Evolutionary conservation across 2,113 vertebrate genomes (phyloP), one percentile per base, ranked within the genome.

Genomic region (Bubo scandiacus): DNA sequence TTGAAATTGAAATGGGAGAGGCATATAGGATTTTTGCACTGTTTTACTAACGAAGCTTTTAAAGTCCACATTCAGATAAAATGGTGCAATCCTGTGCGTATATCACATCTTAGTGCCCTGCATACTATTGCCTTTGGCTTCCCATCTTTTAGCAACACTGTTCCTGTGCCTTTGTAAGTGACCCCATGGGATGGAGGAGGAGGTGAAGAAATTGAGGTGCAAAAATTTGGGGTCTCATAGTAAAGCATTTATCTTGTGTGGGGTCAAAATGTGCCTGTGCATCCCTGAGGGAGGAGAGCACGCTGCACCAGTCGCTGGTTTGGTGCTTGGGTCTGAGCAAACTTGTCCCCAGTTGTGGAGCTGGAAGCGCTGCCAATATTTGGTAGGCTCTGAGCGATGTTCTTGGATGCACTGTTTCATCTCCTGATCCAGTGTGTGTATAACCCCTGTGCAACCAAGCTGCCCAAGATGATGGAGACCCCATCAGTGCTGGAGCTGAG

Each of bases 51-150:
- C 5, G 45, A 42, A 38, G 10, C 36, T 38, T 89, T 85, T 42
- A 13, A 55, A 81, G 45, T 51, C 22, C 15, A 5, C 5, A 3
- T n/a, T 72, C 32, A n/a, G 70, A 29, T 65, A 61, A n/a, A 91
- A 10, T 0, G 3, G 6, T 42, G 32, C 45, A 34, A 51, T 68
- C 26, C 29, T 4, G 1, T n/a, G n/a, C 1, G 0, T 45, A 5
- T 61, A 30, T 73, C 62, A 26, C 58, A 68, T 27, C 22, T 62
- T 42, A 57, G 40, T 25, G 27, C 10, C 22, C 54, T 47, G 9
- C 5, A 2, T 5, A 20, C 58, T 49, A 3, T 63, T 75, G 68
- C 70, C 47, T 86, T 72, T 52, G 40, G 23, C 36, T 81, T 79
- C 49, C 47, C 9, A 3, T 66, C 59, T 65, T 79, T 51, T 38